Evolutionary conservation across 2,888 invertebrate species (phyloP), one percentile per base, ranked within the genome.

Genomic region (Aspidiotus rigidus): DNA sequence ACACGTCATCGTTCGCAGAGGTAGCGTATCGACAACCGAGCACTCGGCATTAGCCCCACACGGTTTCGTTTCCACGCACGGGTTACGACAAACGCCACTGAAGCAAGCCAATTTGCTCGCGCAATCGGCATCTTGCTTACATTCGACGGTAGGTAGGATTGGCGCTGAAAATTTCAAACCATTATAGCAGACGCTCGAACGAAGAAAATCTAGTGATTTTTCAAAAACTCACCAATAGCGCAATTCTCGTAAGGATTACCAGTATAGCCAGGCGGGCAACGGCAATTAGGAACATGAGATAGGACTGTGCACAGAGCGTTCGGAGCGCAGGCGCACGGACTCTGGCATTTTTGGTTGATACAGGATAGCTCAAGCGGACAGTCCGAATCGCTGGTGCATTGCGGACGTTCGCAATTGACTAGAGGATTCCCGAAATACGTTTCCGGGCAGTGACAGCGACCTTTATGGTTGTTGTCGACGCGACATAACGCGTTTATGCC

Each of bases 1-100:
- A 77, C 93, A 93, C 71, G 90, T 86, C 85, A 93, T 89, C 8
- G 92, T 91, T 74, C 93, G 84, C 79, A 91, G 83, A 7, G 93
- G 93, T 72, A 93, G 79, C 0, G 91, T 90, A 76, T 93, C 89
- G 39, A 91, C 86, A 10, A 93, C 93, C 9, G 86, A 84, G 77
- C 94, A 94, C 73, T 87, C 83, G 0, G 93, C 91, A 76, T 88
- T 86, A 53, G 80, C 77, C 15, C 91, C 91, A 76, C 92, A 93
- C 0, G 93, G 90, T 76, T 84, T 83, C 1, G 87, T 87, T 71
- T 86, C 84, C 7, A 80, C 77, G 77, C 93, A 93, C 0, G 93
- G 92, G 77, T 92, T 89, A 75, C 84, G 86, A 76, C 93, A 93
- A 73, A 81, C 80, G 60, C 87, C 87, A 75, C 83, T 84, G 76